Percentiles rank a stretch among this genome's conserved stretches.
These are phyloP conservation scores for Brachyhypopomus occidentalis DNA, from an alignment of 2,113 vertebrate species.

Conservation along the genomic window DNA sequence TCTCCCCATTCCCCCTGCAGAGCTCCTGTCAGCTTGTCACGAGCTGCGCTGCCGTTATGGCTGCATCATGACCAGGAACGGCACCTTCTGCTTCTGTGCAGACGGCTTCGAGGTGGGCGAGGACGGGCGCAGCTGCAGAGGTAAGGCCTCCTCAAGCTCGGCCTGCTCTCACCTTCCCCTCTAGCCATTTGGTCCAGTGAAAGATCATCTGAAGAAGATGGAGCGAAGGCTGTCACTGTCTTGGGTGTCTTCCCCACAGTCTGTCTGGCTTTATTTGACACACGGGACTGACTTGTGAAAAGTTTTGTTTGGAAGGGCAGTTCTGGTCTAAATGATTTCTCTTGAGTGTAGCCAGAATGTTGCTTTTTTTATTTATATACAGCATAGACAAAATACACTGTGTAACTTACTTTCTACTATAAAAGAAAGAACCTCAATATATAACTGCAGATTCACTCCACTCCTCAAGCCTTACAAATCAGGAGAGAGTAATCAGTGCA, in stretches of 20 bases:
- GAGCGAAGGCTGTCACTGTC: conserved; percentile 9
- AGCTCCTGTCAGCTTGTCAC: conserved; percentile 87
- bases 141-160: conserved; percentile 65
- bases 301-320: not conserved
- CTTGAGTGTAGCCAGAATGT: not conserved
- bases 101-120: conserved; percentile 85
- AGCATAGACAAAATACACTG: not conserved
- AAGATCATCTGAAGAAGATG: not conserved
- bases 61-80: conserved; percentile 87
- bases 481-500: conserved; percentile 30
- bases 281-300: conserved; percentile 32
- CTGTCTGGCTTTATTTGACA: conserved; percentile 42
- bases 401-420: not conserved
- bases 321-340: conserved; percentile 34
- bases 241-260: conserved; percentile 22
- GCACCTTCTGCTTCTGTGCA: conserved; percentile 87
- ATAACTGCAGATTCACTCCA: not conserved
- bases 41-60: conserved; percentile 86
- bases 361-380: conserved; percentile 2
- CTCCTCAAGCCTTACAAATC: conserved; percentile 8
- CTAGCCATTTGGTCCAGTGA: not conserved
- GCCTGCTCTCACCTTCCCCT: not conserved
- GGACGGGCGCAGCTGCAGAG: conserved; percentile 88
- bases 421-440: not conserved
- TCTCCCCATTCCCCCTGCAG: conserved; percentile 65